phyloP scores from a whole-genome alignment of 2,113 vertebrate species.

The Litocranius walleri region DNA sequence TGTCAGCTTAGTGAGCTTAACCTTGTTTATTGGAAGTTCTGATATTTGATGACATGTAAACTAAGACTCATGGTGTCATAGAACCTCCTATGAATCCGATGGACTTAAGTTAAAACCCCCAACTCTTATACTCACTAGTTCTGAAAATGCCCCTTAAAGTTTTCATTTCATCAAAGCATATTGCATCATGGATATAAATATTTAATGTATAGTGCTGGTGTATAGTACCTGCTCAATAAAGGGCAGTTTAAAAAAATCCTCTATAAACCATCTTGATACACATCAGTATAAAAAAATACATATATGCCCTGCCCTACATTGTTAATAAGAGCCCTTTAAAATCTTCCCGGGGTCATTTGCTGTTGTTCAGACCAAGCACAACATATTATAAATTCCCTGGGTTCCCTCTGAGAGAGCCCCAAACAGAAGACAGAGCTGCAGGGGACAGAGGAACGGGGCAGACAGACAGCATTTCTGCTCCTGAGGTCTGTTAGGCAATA shows the following conservation, averaged over 20 bases:
- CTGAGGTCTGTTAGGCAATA: constrained; percentile 58
- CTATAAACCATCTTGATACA: neutral
- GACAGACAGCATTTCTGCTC: constrained; percentile 2
- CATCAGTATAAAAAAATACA: neutral
- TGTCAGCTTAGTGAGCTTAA: neutral
- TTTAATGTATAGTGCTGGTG: neutral
- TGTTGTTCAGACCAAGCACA: neutral
- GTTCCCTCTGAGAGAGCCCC: neutral
- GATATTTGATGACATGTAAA: neutral
- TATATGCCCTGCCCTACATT: neutral
- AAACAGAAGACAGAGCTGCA: constrained; percentile 2
- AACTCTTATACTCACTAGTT: neutral
- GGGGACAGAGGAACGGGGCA: neutral
- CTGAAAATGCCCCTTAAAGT: neutral
- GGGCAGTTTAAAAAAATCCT: neutral
- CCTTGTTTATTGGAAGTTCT: neutral
- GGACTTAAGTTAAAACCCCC: neutral
- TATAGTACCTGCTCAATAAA: neutral
- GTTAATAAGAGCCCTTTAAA: neutral
- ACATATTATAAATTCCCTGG: neutral
- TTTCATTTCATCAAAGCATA: neutral
- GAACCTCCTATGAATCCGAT: neutral
- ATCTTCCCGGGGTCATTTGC: neutral
- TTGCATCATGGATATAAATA: neutral
- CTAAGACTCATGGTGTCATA: neutral